Percentiles rank a stretch among this genome's conserved stretches.
Conservation (phyloP, 2,113 vertebrate genomes). For the Dipodomys stephensi region DNA sequence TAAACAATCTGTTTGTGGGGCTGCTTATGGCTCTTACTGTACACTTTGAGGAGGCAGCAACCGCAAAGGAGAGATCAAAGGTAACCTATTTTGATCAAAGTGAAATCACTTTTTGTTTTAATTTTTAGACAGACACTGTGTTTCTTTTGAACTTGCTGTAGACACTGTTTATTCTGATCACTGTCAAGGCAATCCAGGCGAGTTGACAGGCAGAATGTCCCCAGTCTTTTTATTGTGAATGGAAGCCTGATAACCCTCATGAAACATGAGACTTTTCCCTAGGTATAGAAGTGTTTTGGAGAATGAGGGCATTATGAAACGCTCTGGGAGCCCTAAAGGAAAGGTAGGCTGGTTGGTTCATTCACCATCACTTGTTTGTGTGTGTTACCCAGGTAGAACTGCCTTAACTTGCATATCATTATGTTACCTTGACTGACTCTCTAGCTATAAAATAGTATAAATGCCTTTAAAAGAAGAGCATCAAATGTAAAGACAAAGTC, state of each 20-base stretch:
- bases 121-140: slow-evolving; percentile 50
- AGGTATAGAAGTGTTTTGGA: slow-evolving; percentile 38
- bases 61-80: slow-evolving; percentile 92
- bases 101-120: slow-evolving; percentile 66
- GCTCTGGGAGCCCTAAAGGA: neutral
- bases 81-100: slow-evolving; percentile 87
- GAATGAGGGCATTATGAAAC: slow-evolving; percentile 26
- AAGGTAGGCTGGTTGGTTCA: neutral
- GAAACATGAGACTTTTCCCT: neutral
- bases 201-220: slow-evolving; percentile 26
- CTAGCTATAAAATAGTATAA: neutral
- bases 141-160: slow-evolving; percentile 65
- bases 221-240: slow-evolving; percentile 10
- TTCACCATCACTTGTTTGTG: neutral
- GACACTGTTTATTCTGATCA: slow-evolving; percentile 45
- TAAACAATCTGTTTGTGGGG: slow-evolving; percentile 98
- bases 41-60: slow-evolving; percentile 91
- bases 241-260: neutral
- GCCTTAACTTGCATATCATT: neutral
- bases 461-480: neutral
- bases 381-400: neutral
- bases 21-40: slow-evolving; percentile 93
- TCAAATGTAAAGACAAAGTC: slow-evolving; percentile 30
- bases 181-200: slow-evolving; percentile 29
- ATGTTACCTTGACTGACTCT: neutral